Percentiles rank a stretch among this genome's conserved stretches.
These are phyloP conservation scores for Aythya baeri DNA, from an alignment of 2,113 vertebrate species.

Conservation along the genomic window DNA sequence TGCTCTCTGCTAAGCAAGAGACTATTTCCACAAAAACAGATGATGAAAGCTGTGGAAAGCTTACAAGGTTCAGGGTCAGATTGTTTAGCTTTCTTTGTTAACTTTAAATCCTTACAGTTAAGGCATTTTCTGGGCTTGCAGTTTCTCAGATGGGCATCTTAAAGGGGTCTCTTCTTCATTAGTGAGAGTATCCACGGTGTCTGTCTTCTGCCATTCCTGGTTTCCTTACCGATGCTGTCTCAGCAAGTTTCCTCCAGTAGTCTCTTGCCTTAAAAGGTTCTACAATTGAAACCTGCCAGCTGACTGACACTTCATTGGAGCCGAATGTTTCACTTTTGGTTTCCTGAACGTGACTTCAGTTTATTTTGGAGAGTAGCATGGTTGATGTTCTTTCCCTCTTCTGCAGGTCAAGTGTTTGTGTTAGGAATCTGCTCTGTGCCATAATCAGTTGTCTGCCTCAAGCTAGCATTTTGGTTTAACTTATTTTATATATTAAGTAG, in stretches of 20 bases:
- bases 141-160: neutral
- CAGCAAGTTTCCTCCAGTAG: neutral
- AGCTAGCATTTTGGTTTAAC: neutral
- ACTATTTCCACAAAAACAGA: too few species aligned
- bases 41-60: neutral
- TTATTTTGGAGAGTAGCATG: neutral
- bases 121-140: neutral
- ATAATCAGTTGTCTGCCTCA: neutral
- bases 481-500: neutral
- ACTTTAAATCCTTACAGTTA: neutral
- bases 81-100: neutral
- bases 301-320: neutral
- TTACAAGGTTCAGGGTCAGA: neutral
- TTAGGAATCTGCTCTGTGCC: neutral
- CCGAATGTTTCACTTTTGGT: neutral
- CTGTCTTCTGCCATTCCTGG: neutral
- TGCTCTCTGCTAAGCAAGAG: too few species aligned
- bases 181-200: accelerated
- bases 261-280: neutral
- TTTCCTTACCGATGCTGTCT: neutral
- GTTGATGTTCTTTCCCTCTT: neutral
- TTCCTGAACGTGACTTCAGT: neutral
- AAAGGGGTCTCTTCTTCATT: neutral
- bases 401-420: neutral
- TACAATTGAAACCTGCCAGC: accelerated